Evolutionary conservation across 2,797 vertebrate genomes (phyloP).

Genomic region (Galaxias olidus): DNA sequence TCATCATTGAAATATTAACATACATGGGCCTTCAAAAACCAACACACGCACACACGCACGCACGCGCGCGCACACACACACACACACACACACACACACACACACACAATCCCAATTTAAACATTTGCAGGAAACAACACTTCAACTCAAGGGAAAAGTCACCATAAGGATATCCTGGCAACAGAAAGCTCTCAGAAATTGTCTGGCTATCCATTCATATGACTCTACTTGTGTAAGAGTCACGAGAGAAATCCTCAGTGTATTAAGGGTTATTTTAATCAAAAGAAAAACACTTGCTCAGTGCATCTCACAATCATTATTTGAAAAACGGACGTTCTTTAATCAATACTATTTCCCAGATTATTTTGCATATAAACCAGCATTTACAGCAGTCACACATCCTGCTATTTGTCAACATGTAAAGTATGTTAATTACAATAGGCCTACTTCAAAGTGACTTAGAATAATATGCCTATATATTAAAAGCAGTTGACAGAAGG

Average conservation of each 20-base stretch:
- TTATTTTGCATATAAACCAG: too few relatives aligned
- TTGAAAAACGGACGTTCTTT: too few relatives aligned
- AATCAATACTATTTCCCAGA: too few relatives aligned
- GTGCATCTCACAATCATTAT: too few relatives aligned
- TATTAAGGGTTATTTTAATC: too few relatives aligned
- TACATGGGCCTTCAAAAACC: neutral
- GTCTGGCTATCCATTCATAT: conserved; percentile 18
- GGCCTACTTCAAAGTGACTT: too few relatives aligned
- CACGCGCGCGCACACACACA: neutral
- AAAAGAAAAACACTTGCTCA: too few relatives aligned
- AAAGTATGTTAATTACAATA: too few relatives aligned
- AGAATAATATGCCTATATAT: too few relatives aligned
- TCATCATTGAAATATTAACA: neutral
- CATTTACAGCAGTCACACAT: too few relatives aligned
- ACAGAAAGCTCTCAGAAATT: conserved; percentile 14
- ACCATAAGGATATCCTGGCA: conserved; percentile 41
- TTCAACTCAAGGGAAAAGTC: conserved; percentile 19
- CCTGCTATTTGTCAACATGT: too few relatives aligned
- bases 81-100: conserved; percentile 24
- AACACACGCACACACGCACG: neutral
- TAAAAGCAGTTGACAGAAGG: neutral
- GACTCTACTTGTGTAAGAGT: conserved; percentile 21
- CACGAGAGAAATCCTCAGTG: conserved; percentile 21
- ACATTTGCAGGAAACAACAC: conserved; percentile 26
- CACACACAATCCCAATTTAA: neutral